These are phyloP conservation scores for Ectobius pallidus DNA, from an alignment of 2,888 invertebrate species.

Conservation along the genomic window DNA sequence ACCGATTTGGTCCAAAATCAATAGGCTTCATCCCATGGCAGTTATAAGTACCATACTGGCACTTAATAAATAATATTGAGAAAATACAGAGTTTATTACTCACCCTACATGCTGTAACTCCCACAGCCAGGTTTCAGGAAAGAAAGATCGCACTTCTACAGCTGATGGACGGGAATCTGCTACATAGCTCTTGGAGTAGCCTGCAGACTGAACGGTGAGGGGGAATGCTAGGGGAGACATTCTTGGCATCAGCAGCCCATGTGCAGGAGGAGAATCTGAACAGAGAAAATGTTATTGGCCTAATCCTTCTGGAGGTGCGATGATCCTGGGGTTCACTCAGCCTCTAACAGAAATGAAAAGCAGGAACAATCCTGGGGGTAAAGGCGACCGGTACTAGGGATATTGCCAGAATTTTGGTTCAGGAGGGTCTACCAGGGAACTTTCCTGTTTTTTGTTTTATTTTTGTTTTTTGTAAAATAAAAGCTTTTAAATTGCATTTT, in stretches of 20 bases:
- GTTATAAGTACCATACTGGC: too few relatives aligned
- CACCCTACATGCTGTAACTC: slow-evolving; percentile 53
- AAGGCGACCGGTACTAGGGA: neutral
- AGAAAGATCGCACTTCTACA: slow-evolving; percentile 45
- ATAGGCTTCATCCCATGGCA: too few relatives aligned
- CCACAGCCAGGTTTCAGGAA: slow-evolving; percentile 73
- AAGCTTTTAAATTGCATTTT: too few relatives aligned
- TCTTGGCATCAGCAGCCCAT: neutral
- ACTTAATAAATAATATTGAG: too few relatives aligned
- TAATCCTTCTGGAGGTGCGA: too few relatives aligned
- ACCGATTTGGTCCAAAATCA: too few relatives aligned
- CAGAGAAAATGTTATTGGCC: neutral
- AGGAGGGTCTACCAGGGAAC: too few relatives aligned
- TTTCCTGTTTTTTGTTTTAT: too few relatives aligned
- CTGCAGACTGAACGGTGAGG: slow-evolving; percentile 16
- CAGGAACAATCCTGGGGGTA: neutral
- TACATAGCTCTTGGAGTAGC: neutral
- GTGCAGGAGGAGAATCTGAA: slow-evolving; percentile 8
- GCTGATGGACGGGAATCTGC: neutral
- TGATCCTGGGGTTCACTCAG: too few relatives aligned
- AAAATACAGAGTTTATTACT: too few relatives aligned
- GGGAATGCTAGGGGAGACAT: slow-evolving; percentile 35
- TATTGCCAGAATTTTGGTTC: too few relatives aligned
- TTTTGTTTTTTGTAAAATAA: too few relatives aligned
- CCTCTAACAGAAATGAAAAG: neutral